These are phyloP conservation scores for Leptodactylus fuscus DNA, from an alignment of 2,113 vertebrate genomes.

Conservation along the genomic window DNA sequence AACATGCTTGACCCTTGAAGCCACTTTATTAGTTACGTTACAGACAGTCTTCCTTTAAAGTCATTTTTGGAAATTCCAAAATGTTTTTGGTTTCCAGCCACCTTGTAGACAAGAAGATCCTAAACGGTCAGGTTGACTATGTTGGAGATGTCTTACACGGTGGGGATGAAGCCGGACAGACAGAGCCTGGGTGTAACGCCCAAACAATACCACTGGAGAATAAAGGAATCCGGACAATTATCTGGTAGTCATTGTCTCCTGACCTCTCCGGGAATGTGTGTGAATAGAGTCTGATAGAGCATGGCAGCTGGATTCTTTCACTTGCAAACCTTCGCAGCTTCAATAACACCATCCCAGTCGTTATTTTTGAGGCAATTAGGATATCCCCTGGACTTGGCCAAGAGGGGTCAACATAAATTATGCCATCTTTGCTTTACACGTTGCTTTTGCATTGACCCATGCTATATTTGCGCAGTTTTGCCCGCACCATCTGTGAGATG, in stretches of 20 bases:
- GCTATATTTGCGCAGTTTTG: slow-evolving; percentile 28
- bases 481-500: slow-evolving; percentile 46
- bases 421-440: slow-evolving; percentile 41
- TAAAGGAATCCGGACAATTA: slow-evolving; percentile 54
- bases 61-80: no score
- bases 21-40: no score
- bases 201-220: slow-evolving; percentile 43
- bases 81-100: no score
- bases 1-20: no score
- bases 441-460: slow-evolving; percentile 52
- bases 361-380: slow-evolving; percentile 54
- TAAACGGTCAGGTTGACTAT: neutral
- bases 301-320: slow-evolving; percentile 59
- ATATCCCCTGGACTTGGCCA: slow-evolving; percentile 51
- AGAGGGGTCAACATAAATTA: slow-evolving; percentile 53
- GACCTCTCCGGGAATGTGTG: slow-evolving; percentile 48
- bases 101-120: neutral
- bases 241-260: slow-evolving; percentile 43
- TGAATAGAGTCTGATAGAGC: slow-evolving; percentile 50
- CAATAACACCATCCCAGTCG: slow-evolving; percentile 56
- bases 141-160: neutral
- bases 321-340: slow-evolving; percentile 45
- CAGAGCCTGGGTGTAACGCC: slow-evolving; percentile 33
- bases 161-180: neutral
- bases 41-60: no score